These are phyloP conservation scores for Thalassophryne amazonica DNA, from an alignment of 2,797 vertebrate species.

Conservation along the genomic window DNA sequence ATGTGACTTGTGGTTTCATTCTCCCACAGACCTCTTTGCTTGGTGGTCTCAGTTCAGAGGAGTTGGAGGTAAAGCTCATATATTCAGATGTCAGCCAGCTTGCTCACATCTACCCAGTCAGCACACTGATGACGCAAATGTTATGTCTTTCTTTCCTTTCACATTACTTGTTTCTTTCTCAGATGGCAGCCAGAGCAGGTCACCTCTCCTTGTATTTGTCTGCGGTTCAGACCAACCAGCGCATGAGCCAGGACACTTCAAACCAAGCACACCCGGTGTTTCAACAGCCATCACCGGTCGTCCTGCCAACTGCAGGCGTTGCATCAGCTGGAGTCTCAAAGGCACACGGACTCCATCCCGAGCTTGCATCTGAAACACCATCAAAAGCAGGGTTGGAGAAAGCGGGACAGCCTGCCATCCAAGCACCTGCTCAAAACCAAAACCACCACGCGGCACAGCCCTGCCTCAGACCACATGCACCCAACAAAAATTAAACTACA, in stretches of 20 bases:
- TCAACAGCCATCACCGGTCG: neutral
- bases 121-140: constrained; percentile 6
- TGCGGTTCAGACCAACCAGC: constrained; percentile 28
- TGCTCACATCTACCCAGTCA: constrained; percentile 53
- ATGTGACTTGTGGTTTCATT: constrained; percentile 18
- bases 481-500: neutral
- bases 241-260: constrained; percentile 6
- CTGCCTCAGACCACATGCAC: constrained; percentile 1
- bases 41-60: constrained; percentile 67
- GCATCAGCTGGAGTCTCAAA: constrained; percentile 5
- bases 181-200: constrained; percentile 50
- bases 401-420: neutral
- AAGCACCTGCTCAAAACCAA: constrained; percentile 5
- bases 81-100: constrained; percentile 21
- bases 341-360: neutral
- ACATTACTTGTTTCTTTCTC: constrained; percentile 10
- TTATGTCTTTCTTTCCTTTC: neutral
- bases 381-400: constrained; percentile 15
- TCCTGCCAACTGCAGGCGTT: neutral
- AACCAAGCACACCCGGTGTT: constrained; percentile 3
- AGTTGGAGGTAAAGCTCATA: constrained; percentile 63
- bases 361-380: constrained; percentile 3
- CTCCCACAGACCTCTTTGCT: constrained; percentile 40
- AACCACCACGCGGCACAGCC: neutral
- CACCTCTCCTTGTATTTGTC: constrained; percentile 48